These are phyloP conservation scores for Atherinomorus stipes DNA, from an alignment of 2,113 vertebrate species.

Conservation along the genomic window DNA sequence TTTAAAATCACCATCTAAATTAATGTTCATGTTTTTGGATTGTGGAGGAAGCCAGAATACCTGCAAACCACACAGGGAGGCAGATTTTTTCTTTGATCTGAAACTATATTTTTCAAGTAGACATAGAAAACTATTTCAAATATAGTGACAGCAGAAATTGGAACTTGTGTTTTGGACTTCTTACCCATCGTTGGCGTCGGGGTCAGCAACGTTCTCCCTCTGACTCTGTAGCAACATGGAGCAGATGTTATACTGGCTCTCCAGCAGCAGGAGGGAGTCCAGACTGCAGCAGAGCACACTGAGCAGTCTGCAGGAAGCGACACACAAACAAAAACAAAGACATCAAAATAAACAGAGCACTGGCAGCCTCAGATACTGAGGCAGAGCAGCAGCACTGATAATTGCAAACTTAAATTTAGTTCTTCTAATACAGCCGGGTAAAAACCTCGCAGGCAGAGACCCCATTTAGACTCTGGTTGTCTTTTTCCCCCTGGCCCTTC, in stretches of 20 bases:
- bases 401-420: background rate
- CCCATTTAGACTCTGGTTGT: slow-evolving; percentile 24
- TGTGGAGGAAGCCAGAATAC: too few species aligned
- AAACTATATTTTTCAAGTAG: too few species aligned
- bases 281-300: slow-evolving; percentile 91
- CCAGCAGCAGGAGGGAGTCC: slow-evolving; percentile 90
- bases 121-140: too few species aligned
- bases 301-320: slow-evolving; percentile 84
- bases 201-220: slow-evolving; percentile 84
- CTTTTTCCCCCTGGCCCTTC: slow-evolving; percentile 25
- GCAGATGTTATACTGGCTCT: slow-evolving; percentile 91
- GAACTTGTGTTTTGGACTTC: background rate
- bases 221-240: slow-evolving; percentile 88
- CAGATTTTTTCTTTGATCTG: too few species aligned
- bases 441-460: slow-evolving; percentile 20
- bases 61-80: too few species aligned
- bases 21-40: too few species aligned
- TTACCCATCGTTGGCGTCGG: slow-evolving; percentile 75
- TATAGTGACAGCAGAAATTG: too few species aligned
- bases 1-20: too few species aligned
- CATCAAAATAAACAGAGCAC: slow-evolving; percentile 28
- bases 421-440: background rate
- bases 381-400: background rate
- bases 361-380: slow-evolving; percentile 23
- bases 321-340: slow-evolving; percentile 43